Evolutionary conservation across 2,888 invertebrate species (phyloP).

Genomic region (Ochropleura plecta): DNA sequence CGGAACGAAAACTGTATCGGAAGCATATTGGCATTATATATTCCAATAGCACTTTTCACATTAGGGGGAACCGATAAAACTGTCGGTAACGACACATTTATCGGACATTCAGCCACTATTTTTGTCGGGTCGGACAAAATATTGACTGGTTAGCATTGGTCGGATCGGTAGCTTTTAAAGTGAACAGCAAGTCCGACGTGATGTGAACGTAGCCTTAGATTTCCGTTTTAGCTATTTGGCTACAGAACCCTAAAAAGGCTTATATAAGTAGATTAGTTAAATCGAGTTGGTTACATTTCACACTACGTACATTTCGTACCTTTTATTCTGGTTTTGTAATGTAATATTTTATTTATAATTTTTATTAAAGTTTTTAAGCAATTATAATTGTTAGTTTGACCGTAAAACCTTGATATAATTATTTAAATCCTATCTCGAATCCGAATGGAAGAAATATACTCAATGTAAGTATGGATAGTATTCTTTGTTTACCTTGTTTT

Average conservation of each 20-base stretch:
- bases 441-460: constrained; percentile 12
- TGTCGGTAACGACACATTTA: too few species aligned
- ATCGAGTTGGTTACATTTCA: constrained; percentile 44
- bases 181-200: too few species aligned
- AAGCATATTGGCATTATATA: too few species aligned
- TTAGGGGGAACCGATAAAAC: too few species aligned
- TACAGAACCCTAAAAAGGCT: background rate
- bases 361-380: background rate
- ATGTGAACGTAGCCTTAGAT: too few species aligned
- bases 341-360: background rate
- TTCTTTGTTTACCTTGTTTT: background rate
- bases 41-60: too few species aligned
- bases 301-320: background rate
- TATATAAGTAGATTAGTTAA: background rate
- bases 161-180: too few species aligned
- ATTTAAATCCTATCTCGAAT: background rate
- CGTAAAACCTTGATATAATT: background rate
- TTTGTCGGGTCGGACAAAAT: too few species aligned
- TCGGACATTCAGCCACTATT: too few species aligned
- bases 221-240: too few species aligned
- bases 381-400: background rate
- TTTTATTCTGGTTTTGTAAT: constrained; percentile 3
- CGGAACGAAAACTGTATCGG: too few species aligned
- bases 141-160: too few species aligned
- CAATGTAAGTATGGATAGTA: constrained; percentile 24